phyloP scores from a whole-genome alignment of 2,888 invertebrate genomes.

The Nemotelus nigrinus region DNA sequence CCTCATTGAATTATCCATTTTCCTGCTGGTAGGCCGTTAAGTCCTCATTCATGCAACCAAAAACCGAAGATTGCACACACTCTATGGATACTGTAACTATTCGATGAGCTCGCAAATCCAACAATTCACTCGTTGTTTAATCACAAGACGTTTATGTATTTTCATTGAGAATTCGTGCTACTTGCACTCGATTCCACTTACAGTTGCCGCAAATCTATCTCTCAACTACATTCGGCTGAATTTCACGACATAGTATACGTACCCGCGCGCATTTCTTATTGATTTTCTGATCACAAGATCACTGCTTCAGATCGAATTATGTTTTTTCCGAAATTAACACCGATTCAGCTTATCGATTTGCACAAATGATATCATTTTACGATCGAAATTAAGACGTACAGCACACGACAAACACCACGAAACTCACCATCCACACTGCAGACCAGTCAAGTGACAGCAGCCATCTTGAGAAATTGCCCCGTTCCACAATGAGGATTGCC shows the following conservation, averaged over 20 bases:
- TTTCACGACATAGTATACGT: slow-evolving; percentile 2
- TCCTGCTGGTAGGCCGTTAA: slow-evolving; percentile 21
- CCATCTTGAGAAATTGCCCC: slow-evolving; percentile 24
- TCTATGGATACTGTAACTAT: too few relatives aligned
- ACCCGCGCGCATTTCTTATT: slow-evolving; percentile 19
- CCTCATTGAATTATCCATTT: slow-evolving; percentile 25
- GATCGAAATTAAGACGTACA: slow-evolving; percentile 5
- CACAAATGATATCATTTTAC: slow-evolving; percentile 9
- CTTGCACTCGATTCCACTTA: slow-evolving; percentile 13
- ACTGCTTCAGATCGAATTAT: not conserved
- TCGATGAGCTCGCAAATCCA: too few relatives aligned
- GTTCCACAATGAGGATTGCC: not conserved
- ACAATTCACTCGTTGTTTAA: not conserved
- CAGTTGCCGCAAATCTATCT: slow-evolving; percentile 26
- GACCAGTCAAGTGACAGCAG: slow-evolving; percentile 31
- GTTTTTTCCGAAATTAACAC: too few relatives aligned
- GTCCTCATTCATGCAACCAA: slow-evolving; percentile 25
- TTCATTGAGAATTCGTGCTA: slow-evolving; percentile 28
- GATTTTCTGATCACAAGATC: not conserved
- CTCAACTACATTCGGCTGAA: not conserved
- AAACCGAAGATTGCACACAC: not conserved
- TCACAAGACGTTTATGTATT: slow-evolving; percentile 1
- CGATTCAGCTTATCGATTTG: slow-evolving; percentile 8
- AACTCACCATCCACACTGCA: slow-evolving; percentile 1
- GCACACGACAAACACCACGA: slow-evolving; percentile 27